Percentiles rank a stretch among this genome's conserved stretches.
Evolutionary conservation across 2,888 invertebrate species (phyloP).

Genomic region (Agapostemon virescens): DNA sequence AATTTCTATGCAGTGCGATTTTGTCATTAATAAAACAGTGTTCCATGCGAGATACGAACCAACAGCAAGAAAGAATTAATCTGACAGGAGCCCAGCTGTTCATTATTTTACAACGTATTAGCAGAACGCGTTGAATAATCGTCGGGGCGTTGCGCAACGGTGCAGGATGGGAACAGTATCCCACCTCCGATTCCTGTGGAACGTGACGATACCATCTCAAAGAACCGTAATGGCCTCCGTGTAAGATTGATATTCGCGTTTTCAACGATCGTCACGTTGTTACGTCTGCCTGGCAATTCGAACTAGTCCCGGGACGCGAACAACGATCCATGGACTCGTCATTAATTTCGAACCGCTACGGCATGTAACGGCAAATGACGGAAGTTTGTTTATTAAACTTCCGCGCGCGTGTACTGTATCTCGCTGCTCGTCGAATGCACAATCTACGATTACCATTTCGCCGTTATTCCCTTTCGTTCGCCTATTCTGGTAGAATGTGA

Average conservation of each 20-base stretch:
- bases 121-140: background rate
- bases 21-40: too few relatives aligned
- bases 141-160: background rate
- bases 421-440: background rate
- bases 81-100: background rate
- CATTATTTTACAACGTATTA: background rate
- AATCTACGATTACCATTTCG: background rate
- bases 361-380: background rate
- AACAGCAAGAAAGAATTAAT: background rate
- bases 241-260: constrained; percentile 21
- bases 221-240: background rate
- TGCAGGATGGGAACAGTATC: background rate
- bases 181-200: background rate
- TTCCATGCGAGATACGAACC: too few relatives aligned
- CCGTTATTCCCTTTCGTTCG: constrained; percentile 11
- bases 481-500: background rate
- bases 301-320: background rate
- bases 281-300: constrained; percentile 10
- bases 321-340: background rate
- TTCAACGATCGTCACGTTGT: constrained; percentile 14
- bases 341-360: constrained; percentile 11
- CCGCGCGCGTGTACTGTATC: background rate
- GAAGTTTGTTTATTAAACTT: constrained; percentile 42
- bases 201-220: constrained; percentile 15
- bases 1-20: too few relatives aligned